Evolutionary conservation across 2,888 invertebrate genomes (phyloP), one percentile per base, ranked within the genome.

Genomic region (Melanostoma scalare): DNA sequence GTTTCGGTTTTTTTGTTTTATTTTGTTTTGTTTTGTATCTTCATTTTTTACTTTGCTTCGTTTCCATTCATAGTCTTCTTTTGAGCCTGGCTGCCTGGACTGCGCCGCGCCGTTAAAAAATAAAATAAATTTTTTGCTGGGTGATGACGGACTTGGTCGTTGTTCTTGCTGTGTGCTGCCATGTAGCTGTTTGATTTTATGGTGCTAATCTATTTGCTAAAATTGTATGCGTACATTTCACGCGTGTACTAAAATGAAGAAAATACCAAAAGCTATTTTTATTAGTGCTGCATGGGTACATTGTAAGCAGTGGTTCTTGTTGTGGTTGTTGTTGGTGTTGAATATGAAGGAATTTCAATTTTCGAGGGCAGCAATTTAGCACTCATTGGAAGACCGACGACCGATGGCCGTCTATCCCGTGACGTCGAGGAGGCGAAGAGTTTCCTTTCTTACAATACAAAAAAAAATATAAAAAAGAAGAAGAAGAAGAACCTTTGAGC

Each of bases 141-240:
- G 38, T 50, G 63, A 36, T 63, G 63, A 50, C 50, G 63, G 50
- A 60, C 40, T 52, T 67, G 42, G 35, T 72, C 50, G 52, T 50
- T 42, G 38, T 55, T 52, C 10, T 40, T 31, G 58, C 58, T 75
- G 35, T 52, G 44, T 31, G 56, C 50, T 67, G 67, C 58, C 65
- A 44, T 74, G 35, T 36, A 46, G 46, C 31, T 73, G 60, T 74
- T 50, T 58, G 68, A 74, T 60, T 61, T 56, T 79, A 73, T 68
- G 55, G 61, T 80, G 75, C 69, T 80, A 75, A 80, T 80, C 80
- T 80, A 68, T 75, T 75, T 80, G 80, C 69, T 80, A 44, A 80
- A 75, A 80, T 63, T 80, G 79, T 80, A 80, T 80, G 80, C 80
- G 69, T 80, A 74, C 53, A 65, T 53, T 75, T 46, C 52, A 46